Percentiles rank a stretch among this genome's conserved stretches.
phyloP scores from a whole-genome alignment of 2,113 vertebrate genomes.

The Propithecus coquereli region DNA sequence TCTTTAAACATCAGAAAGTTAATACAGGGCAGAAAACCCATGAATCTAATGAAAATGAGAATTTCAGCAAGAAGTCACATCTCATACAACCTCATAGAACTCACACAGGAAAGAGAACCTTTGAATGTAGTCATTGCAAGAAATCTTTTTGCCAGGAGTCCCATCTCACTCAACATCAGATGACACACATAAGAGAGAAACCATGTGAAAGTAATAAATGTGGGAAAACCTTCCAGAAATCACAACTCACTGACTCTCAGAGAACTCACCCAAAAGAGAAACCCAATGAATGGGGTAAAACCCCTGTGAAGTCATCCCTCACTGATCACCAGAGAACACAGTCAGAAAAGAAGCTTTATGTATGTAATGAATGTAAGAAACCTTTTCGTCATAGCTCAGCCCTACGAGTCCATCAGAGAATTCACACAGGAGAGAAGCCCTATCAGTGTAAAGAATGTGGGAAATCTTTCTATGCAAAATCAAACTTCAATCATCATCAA shows the following conservation, averaged over 20 bases:
- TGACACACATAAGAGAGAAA: neutral
- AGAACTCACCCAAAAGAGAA: neutral
- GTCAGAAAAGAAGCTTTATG: neutral
- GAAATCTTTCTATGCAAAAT: conserved; percentile 14
- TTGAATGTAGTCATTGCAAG: neutral
- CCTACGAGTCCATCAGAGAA: neutral
- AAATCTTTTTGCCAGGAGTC: neutral
- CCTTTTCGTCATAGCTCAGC: neutral
- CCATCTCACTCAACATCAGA: neutral
- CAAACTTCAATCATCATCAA: neutral
- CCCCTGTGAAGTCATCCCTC: neutral
- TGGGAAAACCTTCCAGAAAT: neutral
- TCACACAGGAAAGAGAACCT: neutral
- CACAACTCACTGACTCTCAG: neutral
- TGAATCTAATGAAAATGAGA: neutral
- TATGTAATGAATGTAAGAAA: neutral
- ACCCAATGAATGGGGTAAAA: neutral
- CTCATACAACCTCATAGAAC: neutral
- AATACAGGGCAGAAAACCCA: neutral
- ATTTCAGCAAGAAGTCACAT: neutral
- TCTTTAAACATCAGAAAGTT: neutral
- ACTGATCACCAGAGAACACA: neutral
- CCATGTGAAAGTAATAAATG: neutral
- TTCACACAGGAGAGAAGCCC: neutral
- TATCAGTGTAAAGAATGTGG: neutral